A percentile compares a stretch with the other conserved stretches of the same genome.
phyloP scores from a whole-genome alignment of 1,140 invertebrate genomes.

The Acyrthosiphon pisum region DNA sequence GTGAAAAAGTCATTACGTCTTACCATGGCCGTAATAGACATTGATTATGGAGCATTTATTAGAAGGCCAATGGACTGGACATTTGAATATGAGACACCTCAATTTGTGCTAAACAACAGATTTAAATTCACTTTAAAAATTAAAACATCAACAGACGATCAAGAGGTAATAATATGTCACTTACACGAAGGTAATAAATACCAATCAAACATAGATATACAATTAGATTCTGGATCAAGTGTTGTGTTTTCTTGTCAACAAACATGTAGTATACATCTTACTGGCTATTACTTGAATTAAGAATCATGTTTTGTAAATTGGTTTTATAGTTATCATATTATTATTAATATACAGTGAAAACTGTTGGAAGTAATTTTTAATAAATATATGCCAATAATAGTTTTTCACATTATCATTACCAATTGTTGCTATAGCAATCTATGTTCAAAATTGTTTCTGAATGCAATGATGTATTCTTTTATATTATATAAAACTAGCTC shows the following conservation, averaged over 20 bases:
- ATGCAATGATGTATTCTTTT: background rate
- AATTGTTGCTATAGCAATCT: background rate
- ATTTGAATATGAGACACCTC: slow-evolving; percentile 26
- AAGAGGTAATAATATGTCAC: slow-evolving; percentile 45
- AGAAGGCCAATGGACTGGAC: background rate
- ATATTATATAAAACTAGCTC: background rate
- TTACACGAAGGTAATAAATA: slow-evolving; percentile 46
- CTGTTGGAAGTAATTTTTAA: background rate
- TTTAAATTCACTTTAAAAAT: slow-evolving; percentile 43
- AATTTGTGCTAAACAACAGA: slow-evolving; percentile 38
- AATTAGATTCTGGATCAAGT: slow-evolving; percentile 23
- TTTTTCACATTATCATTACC: background rate
- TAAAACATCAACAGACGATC: background rate
- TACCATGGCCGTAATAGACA: slow-evolving; percentile 35
- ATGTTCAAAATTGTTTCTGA: background rate
- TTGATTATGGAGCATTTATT: slow-evolving; percentile 45
- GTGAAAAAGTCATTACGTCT: slow-evolving; percentile 29
- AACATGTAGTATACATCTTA: slow-evolving; percentile 48
- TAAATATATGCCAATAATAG: background rate
- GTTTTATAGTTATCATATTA: background rate
- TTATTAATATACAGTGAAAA: background rate
- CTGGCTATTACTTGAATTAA: slow-evolving; percentile 37
- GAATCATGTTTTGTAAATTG: background rate
- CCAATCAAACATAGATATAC: slow-evolving; percentile 1
- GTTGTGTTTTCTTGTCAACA: slow-evolving; percentile 47